A percentile compares a stretch with the other conserved stretches of the same genome.
These are phyloP conservation scores for Periophthalmodon schlosseri DNA, from an alignment of 2,113 vertebrate genomes.

Conservation along the genomic window DNA sequence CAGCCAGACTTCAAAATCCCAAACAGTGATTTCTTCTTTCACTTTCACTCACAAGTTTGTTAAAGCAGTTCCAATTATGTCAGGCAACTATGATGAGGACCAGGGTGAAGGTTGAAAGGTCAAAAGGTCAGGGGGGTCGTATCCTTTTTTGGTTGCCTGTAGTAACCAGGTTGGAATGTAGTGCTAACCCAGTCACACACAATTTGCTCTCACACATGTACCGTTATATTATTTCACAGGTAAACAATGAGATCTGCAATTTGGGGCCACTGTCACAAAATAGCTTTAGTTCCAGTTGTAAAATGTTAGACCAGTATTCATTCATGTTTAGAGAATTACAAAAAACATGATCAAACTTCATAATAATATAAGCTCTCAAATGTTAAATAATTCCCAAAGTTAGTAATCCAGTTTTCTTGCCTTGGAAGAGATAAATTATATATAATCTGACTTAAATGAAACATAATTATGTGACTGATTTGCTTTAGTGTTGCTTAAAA, in stretches of 20 bases:
- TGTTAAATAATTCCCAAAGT: too few species aligned
- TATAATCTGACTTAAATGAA: neutral
- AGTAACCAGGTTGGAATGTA: constrained; percentile 65
- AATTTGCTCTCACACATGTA: constrained; percentile 1
- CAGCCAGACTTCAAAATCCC: neutral
- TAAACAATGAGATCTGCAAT: constrained; percentile 53
- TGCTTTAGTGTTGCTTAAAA: too few species aligned
- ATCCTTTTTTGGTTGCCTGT: constrained; percentile 34
- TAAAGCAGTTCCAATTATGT: constrained; percentile 10
- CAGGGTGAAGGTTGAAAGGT: constrained; percentile 1
- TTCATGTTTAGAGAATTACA: neutral
- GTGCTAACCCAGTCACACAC: neutral
- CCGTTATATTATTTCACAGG: constrained; percentile 44
- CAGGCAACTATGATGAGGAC: constrained; percentile 6
- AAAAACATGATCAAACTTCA: neutral
- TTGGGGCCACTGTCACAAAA: neutral
- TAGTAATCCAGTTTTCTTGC: neutral
- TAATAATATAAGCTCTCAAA: neutral
- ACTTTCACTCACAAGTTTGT: constrained; percentile 8
- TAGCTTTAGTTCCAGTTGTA: neutral
- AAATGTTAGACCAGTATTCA: neutral
- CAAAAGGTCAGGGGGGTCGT: neutral
- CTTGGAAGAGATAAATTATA: neutral
- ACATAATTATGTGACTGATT: too few species aligned
- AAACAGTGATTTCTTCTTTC: neutral